phyloP scores from a whole-genome alignment of 2,797 vertebrate genomes.

The Anisognathus igniventris region DNA sequence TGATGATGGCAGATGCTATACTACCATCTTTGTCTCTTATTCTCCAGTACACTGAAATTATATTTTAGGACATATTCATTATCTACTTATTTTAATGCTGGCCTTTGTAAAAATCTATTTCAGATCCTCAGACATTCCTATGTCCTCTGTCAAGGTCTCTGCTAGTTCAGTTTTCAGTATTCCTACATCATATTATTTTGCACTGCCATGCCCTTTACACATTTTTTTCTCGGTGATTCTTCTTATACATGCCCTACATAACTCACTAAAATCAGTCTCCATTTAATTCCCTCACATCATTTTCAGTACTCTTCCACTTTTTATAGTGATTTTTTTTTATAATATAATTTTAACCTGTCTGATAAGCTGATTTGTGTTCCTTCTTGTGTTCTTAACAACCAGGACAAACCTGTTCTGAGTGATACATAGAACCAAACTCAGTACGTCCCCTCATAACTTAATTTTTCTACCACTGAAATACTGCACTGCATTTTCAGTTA shows the following conservation, averaged over 20 bases:
- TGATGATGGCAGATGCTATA: not conserved
- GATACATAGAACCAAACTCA: not conserved
- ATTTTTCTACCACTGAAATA: not conserved
- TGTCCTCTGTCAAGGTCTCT: constrained; percentile 15
- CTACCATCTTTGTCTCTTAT: not conserved
- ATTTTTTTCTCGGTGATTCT: constrained; percentile 16
- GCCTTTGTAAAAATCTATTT: not conserved
- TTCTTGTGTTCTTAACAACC: not conserved
- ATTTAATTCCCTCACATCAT: not conserved
- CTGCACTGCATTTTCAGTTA: not conserved
- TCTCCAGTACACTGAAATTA: not conserved
- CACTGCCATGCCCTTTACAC: not conserved
- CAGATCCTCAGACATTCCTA: not conserved
- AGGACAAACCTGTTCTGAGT: not conserved
- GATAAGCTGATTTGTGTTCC: not conserved
- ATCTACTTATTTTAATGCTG: not conserved
- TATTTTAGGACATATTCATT: not conserved
- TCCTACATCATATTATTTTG: not conserved
- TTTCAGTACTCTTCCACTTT: not conserved
- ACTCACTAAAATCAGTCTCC: not conserved
- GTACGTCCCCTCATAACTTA: not conserved
- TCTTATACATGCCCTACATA: not conserved
- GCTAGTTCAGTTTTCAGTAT: not conserved
- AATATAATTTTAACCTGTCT: not conserved
- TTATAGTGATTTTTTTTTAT: not conserved